Evolutionary conservation across 1,140 invertebrate genomes (phyloP).

Genomic region (Lepidotrigona ventralis): DNA sequence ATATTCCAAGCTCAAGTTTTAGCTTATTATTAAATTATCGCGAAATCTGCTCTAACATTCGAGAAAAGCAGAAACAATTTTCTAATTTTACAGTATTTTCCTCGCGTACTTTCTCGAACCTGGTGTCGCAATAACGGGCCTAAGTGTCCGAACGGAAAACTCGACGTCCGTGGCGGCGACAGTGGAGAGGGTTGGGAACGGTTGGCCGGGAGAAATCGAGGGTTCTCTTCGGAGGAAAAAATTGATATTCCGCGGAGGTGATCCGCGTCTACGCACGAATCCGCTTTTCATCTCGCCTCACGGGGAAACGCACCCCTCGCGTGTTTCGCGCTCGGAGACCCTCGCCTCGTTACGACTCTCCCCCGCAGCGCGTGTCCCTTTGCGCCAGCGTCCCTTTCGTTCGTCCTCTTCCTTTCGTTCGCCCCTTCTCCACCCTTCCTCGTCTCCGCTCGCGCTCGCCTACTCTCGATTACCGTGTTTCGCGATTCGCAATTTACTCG

Average conservation of each 20-base stretch:
- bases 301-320: conserved; percentile 42
- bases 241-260: conserved; percentile 59
- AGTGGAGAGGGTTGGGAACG: background rate
- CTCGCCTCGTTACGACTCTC: conserved; percentile 41
- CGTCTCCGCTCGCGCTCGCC: background rate
- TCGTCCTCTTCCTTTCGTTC: background rate
- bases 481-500: conserved; percentile 58
- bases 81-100: no score
- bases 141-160: conserved; percentile 19
- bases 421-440: background rate
- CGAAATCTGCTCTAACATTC: no score
- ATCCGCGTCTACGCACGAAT: conserved; percentile 46
- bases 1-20: no score
- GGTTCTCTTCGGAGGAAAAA: conserved; percentile 32
- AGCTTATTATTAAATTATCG: no score
- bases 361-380: background rate
- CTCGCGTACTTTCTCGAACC: background rate
- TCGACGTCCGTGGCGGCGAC: background rate
- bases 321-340: conserved; percentile 9
- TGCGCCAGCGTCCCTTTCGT: background rate
- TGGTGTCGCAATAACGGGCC: conserved; percentile 16
- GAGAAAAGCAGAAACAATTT: no score
- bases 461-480: conserved; percentile 24
- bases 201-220: no score
- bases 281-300: conserved; percentile 52